Base-by-base conservation (phyloP, 2,888 invertebrate species). In the Monoplex corrugatus region DNA sequence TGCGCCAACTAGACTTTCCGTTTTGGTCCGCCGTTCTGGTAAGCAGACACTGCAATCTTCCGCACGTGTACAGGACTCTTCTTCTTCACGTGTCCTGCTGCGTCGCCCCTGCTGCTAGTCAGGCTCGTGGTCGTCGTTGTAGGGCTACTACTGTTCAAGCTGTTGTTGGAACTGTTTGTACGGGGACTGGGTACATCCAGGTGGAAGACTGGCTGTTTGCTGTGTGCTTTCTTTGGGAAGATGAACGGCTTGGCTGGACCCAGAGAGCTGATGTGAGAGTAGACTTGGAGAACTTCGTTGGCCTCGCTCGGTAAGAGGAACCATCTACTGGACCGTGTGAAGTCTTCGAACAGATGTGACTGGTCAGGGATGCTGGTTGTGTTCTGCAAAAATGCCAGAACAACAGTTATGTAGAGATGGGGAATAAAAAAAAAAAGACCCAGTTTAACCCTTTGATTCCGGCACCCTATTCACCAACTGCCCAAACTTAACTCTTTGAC, bases 241-340 rank as follows among this genome's bases (percentile, higher is more conserved):
- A 91, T 86, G 93, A 93, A 90, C 92, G 92, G 87, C 93, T 93
- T n/a, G 93, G 93, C 57, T 92, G 90, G 19, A 80, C 57, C 16
- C 88, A 84, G 35, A 89, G 88, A 78, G 10, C 92, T 92, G 88
- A 63, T 90, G 86, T 57, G 89, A 63, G 86, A 86, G 89, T 0
- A 32, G 19, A 13, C 87, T 45, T 16, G 50, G n/a, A 93, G 91
- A 89, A 91, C 92, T 16, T 86, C 89, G 94, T 98, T 98, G 0
- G 98, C 98, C 96, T 98, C 98, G 94, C 98, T 97, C 0, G 98
- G 98, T 87, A 98, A 96, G 97, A 98, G 97, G 96, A 98, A 98
- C 98, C 98, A 98, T 91, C 98, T 97, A 28, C 98, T 96, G 88
- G 97, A 97, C 92, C 97, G 97, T 78, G 97, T 97, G 83, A 97